phyloP scores from a whole-genome alignment of 1,140 invertebrate species.

The Pinna nobilis region DNA sequence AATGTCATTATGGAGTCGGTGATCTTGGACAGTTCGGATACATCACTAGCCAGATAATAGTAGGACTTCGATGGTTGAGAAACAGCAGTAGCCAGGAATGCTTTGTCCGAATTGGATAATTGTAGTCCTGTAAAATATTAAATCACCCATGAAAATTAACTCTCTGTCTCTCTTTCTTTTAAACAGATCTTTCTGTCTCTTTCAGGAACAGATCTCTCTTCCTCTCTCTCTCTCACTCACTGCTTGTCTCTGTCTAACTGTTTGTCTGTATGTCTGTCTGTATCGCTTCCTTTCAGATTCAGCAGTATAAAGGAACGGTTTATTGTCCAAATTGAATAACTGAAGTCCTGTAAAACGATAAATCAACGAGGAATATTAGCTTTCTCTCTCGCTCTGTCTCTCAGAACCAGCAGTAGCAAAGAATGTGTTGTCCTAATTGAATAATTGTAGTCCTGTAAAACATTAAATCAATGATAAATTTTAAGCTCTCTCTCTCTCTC shows the following conservation, averaged over 20 bases:
- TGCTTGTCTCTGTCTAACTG: no score
- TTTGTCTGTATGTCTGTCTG: no score
- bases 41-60: slow-evolving; percentile 40
- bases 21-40: slow-evolving; percentile 42
- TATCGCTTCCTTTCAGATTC: no score
- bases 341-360: no score
- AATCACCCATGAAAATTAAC: neutral
- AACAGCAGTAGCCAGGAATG: slow-evolving; percentile 52
- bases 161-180: no score
- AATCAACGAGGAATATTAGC: no score
- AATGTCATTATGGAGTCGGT: slow-evolving; percentile 53
- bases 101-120: slow-evolving; percentile 46
- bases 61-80: slow-evolving; percentile 48
- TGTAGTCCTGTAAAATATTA: slow-evolving; percentile 51
- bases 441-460: slow-evolving; percentile 55
- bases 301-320: no score
- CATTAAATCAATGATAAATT: neutral
- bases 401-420: slow-evolving; percentile 57
- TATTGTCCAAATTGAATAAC: no score
- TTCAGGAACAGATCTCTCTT: no score
- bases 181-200: neutral
- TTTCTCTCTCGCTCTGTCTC: no score
- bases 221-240: no score
- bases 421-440: slow-evolving; percentile 44
- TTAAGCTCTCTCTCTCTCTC: neutral